Conservation (phyloP, 2,113 vertebrate species). For the Willisornis vidua region DNA sequence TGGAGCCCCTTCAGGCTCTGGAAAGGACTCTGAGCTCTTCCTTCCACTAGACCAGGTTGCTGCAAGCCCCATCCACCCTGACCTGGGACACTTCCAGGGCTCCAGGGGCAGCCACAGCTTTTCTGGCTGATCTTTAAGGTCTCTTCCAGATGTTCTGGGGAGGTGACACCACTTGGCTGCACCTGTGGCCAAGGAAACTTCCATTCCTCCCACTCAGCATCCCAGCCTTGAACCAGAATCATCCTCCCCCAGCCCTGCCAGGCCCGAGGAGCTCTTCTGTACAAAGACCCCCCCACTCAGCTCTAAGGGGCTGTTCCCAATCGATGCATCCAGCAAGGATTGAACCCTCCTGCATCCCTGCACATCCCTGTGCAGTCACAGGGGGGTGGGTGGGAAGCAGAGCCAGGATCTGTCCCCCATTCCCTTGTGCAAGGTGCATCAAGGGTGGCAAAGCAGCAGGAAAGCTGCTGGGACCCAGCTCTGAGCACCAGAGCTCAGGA, state of each 20-base stretch:
- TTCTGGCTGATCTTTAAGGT: background rate
- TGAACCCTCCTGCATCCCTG: background rate
- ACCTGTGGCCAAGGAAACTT: too few relatives aligned
- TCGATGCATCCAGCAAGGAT: background rate
- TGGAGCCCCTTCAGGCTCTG: too few relatives aligned
- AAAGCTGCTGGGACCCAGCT: background rate
- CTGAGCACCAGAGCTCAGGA: background rate
- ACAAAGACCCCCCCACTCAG: rapidly evolving
- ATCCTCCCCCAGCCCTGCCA: background rate
- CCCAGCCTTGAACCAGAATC: background rate
- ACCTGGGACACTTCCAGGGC: background rate
- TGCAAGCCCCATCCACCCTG: background rate
- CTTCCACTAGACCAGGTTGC: background rate
- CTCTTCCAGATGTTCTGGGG: background rate
- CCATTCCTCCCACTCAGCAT: rapidly evolving
- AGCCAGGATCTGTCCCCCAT: background rate
- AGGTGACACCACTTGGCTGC: background rate
- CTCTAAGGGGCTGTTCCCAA: rapidly evolving
- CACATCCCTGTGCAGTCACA: background rate
- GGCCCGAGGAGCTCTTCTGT: background rate
- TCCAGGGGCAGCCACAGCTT: background rate
- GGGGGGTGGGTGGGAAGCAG: background rate
- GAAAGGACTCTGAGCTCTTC: background rate
- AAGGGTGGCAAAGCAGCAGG: background rate
- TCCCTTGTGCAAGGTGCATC: rapidly evolving